phyloP scores from a whole-genome alignment of 2,888 invertebrate species.

The Mamestra brassicae region DNA sequence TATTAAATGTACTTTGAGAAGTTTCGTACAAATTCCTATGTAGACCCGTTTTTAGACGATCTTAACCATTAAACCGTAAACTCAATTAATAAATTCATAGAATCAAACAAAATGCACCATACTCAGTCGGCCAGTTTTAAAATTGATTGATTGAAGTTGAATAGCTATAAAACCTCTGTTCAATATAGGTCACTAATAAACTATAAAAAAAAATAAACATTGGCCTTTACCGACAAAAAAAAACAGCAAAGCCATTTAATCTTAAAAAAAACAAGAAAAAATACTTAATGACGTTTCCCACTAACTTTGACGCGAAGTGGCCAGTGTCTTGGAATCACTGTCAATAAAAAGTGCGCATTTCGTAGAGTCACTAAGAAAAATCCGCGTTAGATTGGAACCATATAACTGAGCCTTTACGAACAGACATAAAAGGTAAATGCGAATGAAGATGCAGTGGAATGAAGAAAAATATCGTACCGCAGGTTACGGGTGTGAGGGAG shows the following conservation, averaged over 20 bases:
- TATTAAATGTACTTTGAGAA: no score
- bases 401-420: slow-evolving; percentile 47
- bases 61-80: no score
- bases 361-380: slow-evolving; percentile 1
- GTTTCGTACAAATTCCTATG: no score
- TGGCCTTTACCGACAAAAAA: background rate
- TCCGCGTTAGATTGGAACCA: slow-evolving; percentile 9
- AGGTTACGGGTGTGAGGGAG: slow-evolving; percentile 68
- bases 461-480: slow-evolving; percentile 76
- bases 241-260: background rate
- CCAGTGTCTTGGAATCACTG: background rate
- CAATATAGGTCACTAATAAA: no score
- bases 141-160: no score
- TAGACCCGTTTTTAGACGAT: no score
- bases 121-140: no score
- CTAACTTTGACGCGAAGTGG: background rate
- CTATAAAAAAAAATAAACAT: background rate
- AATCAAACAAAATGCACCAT: no score
- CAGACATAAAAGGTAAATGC: slow-evolving; percentile 71
- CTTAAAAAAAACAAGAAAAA: background rate
- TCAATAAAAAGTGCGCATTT: background rate
- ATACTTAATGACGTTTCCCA: slow-evolving; percentile 3
- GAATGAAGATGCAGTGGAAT: slow-evolving; percentile 74
- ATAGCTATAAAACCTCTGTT: background rate
- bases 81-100: no score